Conservation (phyloP, 2,888 invertebrate species). For the Griposia aprilina region DNA sequence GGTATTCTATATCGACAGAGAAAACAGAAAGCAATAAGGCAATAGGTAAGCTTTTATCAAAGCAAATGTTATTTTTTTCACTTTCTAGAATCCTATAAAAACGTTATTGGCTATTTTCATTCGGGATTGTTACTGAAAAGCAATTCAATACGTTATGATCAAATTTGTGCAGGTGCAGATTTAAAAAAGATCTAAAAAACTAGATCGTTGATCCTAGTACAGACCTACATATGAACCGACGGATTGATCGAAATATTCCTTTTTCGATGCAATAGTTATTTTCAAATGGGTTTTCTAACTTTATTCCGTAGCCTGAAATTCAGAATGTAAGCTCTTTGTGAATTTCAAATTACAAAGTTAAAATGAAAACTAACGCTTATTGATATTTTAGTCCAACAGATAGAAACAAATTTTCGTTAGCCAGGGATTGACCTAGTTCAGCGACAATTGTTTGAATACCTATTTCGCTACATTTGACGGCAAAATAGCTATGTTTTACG, state of each 20-base stretch:
- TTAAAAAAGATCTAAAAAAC: constrained; percentile 17
- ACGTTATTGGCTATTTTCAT: neutral
- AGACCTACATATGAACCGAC: neutral
- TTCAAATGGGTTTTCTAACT: constrained; percentile 1
- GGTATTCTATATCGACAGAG: neutral
- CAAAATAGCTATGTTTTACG: neutral
- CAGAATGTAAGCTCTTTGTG: neutral
- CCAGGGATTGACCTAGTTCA: neutral
- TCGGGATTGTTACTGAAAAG: neutral
- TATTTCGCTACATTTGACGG: neutral
- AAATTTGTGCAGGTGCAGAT: constrained; percentile 1
- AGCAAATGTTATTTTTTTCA: neutral
- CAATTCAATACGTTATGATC: neutral
- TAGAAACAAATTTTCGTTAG: neutral
- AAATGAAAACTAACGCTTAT: neutral
- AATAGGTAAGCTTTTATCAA: neutral
- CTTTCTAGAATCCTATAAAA: neutral
- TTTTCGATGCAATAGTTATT: constrained; percentile 21
- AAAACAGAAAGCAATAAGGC: neutral
- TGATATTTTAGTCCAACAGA: neutral
- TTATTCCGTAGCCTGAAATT: neutral
- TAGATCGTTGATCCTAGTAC: neutral
- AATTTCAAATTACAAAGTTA: neutral
- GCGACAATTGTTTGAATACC: neutral
- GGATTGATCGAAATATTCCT: neutral